Base-by-base conservation (phyloP, 2,797 vertebrate species). In the Bradypodion ventrale region DNA sequence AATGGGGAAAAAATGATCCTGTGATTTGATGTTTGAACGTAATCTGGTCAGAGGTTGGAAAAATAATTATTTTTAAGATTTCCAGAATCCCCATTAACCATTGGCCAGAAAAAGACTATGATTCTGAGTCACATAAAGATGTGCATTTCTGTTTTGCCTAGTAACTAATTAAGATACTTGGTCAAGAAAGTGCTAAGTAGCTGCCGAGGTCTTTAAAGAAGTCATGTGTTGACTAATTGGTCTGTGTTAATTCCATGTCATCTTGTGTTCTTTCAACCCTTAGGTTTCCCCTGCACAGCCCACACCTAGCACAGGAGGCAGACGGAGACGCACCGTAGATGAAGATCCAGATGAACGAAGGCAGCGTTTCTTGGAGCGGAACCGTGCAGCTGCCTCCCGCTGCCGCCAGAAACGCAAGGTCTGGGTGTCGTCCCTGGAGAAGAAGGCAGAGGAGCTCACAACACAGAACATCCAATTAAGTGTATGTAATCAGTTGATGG, bases 251-350 rank as follows among this genome's bases (percentile, higher is more conserved):
- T 76, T 27, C 59, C 27, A 0, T 4, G 32, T 9, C 32, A 44
- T n/a, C 12, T 1, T 52, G 0, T 23, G 7, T 66, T 84, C 56
- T 83, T 83, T 87, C 46, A 1, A 25, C 69, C 77, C 74, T 42
- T 91, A 99, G 98, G 97, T 99, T 85, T 99, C 98, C 92, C 98
- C 98, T 25, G 98, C 98, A 37, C 98, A 99, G 93, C 98, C 98
- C 90, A 96, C 96, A 0, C 95, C 96, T 59, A 96, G 96, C 84
- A 98, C 97, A 0, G 98, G 98, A 15, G 98, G 98, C 60, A 96
- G 98, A 8, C 95, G 98, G 83, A 94, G 97, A 49, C 97, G 98
- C 68, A 97, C 97, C 0, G 85, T 95, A 4, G 98, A 99, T 23
- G 98, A 99, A 85, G 98, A 99, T 90, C 98, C 98, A 0, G 98